Evolutionary conservation across 2,888 invertebrate species (phyloP), one percentile per base, ranked within the genome.

Genomic region (Campoletis raptor): DNA sequence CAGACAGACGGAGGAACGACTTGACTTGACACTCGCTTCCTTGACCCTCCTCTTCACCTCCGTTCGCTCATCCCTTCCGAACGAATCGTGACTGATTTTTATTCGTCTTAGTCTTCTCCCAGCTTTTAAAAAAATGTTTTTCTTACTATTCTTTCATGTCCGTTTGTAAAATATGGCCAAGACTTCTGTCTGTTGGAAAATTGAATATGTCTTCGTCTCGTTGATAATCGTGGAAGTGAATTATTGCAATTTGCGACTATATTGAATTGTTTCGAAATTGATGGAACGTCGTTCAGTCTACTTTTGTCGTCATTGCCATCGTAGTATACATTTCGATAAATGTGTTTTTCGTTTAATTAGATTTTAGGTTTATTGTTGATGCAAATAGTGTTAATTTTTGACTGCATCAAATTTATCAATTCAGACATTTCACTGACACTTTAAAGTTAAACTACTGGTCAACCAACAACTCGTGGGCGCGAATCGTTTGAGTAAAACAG

Each of bases 21-120:
- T 80, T 52, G 74, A 74, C 78, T 82, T 70, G 85, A 83, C 79
- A 83, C 82, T 70, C 74, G 66, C 57, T 78, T 78, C 74, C 82
- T 74, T 82, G 79, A 69, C 81, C 70, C 57, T 73, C 85, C 80
- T 45, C 54, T 61, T 48, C 61, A 37, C 37, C 73, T 52, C 73
- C 57, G 52, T 21, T 15, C 45, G 8, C 21, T 64, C 30, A 30
- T 30, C 64, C 40, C 73, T 73, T 72, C 54, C 61, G 40, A 78
- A 85, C 52, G 40, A 76, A 54, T 76, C 69, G 74, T 76, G 83
- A 83, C 73, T 67, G 30, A 74, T 73, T 79, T 45, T 48, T 73
- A 54, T 73, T 36, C 8, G 45, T 67, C 21, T 18, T 40, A 21
- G 7, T 57, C 42, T 42, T 54, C 30, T 45, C 30, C 45, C 9